Evolutionary conservation across 1,140 invertebrate genomes (phyloP), one percentile per base, ranked within the genome.

Genomic region (Euschistus heros): DNA sequence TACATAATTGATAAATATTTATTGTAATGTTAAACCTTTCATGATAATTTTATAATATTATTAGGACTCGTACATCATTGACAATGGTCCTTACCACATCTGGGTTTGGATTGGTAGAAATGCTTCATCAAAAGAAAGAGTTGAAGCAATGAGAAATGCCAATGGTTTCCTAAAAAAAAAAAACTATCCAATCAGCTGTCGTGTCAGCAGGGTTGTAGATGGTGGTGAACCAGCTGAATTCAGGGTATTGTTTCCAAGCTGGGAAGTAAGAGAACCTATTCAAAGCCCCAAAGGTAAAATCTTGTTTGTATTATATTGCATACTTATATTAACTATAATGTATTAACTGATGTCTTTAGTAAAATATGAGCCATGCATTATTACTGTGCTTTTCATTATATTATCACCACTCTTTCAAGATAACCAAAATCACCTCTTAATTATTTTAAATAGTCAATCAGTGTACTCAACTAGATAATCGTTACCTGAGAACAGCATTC

Each of bases 81-180:
- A 96, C 74, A 89, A 90, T 70, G 88, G 87, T n/a, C 78, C 79
- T 10, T 84, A 87, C 1, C 92, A 91, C 0, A 85, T 96, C 65
- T 97, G 93, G 92, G 86, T 92, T 2, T 97, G 94, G 94, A 86
- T 93, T 8, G 94, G 94, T 0, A 83, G 82, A 73, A 77, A 83
- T 68, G 82, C 88, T 46, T 83, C 77, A 57, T 78, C 76, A 42
- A 85, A 82, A 69, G 89, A 88, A 75, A 81, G 85, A 68, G 78
- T 80, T 24, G 90, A 86, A 77, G 89, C 89, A 0, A 86, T 94
- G 75, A 80, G 89, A 69, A 92, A 92, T 72, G 91, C 89, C 0
- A 81, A 93, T 22, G 91, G 92, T 0, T 92, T 94, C 72, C 85
- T 92, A 0, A 88, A 88, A 59, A 94, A 94, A 73, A 94, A 94